Evolutionary conservation across 2,888 invertebrate genomes (phyloP).

Genomic region (Temnothorax rugatulus): DNA sequence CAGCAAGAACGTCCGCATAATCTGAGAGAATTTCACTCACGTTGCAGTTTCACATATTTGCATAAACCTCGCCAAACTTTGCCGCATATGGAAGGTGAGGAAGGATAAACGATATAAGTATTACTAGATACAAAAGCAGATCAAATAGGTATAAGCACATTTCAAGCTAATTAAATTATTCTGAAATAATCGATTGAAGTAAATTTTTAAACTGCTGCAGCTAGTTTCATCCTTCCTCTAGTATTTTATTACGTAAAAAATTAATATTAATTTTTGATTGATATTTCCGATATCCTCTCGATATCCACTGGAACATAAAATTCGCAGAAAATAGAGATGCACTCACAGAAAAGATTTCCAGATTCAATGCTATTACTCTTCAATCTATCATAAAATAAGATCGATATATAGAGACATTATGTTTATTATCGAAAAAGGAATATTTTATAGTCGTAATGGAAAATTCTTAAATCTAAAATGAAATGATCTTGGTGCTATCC

Average conservation of each 20-base stretch:
- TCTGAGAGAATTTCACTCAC: constrained; percentile 67
- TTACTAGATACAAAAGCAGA: constrained; percentile 15
- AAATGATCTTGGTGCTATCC: no score
- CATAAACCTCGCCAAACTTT: constrained; percentile 63
- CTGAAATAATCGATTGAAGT: not conserved
- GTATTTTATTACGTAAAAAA: not conserved
- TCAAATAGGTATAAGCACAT: not conserved
- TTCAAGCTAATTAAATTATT: not conserved
- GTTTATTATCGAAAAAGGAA: no score
- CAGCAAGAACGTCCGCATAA: constrained; percentile 68
- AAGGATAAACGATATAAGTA: constrained; percentile 57
- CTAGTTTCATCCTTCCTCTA: not conserved
- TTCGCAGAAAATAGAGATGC: not conserved
- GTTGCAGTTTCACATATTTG: constrained; percentile 70
- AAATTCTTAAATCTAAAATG: no score
- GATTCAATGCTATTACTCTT: no score
- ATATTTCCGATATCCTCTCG: not conserved
- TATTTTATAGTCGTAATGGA: no score
- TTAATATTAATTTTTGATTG: constrained; percentile 8
- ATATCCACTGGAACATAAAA: not conserved
- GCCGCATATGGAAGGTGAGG: constrained; percentile 44
- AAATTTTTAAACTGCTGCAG: not conserved
- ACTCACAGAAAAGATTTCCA: no score
- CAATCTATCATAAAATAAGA: no score
- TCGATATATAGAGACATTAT: no score